Evolutionary conservation across 2,888 invertebrate species (phyloP), one percentile per base, ranked within the genome.

Genomic region (Coronaproctus castanopsis): DNA sequence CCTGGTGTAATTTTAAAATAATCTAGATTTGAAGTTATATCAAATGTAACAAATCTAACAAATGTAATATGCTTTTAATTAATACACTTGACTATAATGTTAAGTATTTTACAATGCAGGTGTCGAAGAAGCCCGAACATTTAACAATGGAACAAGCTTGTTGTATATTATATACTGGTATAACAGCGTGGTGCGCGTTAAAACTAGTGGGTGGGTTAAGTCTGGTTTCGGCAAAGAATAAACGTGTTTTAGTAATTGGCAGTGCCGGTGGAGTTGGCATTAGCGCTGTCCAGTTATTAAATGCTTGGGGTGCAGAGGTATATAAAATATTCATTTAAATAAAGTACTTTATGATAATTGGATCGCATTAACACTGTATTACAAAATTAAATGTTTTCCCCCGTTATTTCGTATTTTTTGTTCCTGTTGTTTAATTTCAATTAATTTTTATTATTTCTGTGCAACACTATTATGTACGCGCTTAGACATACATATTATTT

Each of bases 251-350:
- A 63, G 79, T 96, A 63, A 76, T 92, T 64, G 96, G 93, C 2
- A 88, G 83, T 54, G 83, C 93, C 24, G 96, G 96, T 52, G 92
- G 93, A 54, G 89, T 93, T 58, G 96, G 96, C 52, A 83, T 83
- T 58, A 75, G 85, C 64, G 89, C 91, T 58, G 78, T 92, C 68
- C 95, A 92, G 75, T 76, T 92, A 66, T 76, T 93, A 60, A 84
- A 81, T 69, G 78, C 81, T 2, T 85, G 85, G 78, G 82, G 82
- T 55, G 82, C 80, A 49, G 74, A 79, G 64, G 85, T 87, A 70
- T 68, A 66, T 65, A 60, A 20, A 20, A 57, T 23, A 22, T 23
- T 50, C 22, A 50, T 50, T 21, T 50, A 49, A 22, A 55, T n/a
- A 10, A 18, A n/a, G 36, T 55, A 24, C 49, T 36, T 55, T 1